These are phyloP conservation scores for Neoarius graeffei DNA, from an alignment of 2,113 vertebrate genomes.

Conservation along the genomic window DNA sequence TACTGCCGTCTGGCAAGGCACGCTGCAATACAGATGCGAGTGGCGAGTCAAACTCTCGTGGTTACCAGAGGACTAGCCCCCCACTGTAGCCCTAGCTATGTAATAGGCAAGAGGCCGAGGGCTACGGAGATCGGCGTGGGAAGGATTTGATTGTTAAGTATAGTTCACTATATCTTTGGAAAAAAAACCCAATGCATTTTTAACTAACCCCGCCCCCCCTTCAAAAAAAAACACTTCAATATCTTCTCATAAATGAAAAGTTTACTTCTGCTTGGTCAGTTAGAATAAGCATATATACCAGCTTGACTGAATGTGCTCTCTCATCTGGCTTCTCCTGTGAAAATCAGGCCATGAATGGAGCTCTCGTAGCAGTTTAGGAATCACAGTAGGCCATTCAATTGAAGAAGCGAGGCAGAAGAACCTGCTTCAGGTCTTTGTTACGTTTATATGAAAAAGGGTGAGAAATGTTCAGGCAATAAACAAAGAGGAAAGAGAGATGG, in stretches of 20 bases:
- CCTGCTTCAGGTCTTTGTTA: not conserved
- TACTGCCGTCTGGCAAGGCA: too few relatives aligned
- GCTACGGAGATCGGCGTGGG: too few relatives aligned
- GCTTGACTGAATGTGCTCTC: not conserved
- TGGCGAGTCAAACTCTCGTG: too few relatives aligned
- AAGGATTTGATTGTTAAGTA: not conserved
- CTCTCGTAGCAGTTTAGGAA: constrained; percentile 23
- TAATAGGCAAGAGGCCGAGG: too few relatives aligned
- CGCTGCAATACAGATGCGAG: too few relatives aligned
- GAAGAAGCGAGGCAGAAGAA: not conserved
- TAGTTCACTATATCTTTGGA: not conserved
- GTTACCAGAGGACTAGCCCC: too few relatives aligned
- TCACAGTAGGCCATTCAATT: constrained; percentile 26
- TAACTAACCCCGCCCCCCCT: not conserved
- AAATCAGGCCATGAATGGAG: constrained; percentile 32
- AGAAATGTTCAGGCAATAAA: not conserved
- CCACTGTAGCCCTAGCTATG: too few relatives aligned
- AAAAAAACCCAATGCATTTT: not conserved
- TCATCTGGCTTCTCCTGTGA: constrained; percentile 24
- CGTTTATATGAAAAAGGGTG: not conserved
- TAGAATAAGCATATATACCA: not conserved
- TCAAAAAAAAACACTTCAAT: not conserved
- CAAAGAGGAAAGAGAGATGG: not conserved
- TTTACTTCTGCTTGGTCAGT: not conserved
- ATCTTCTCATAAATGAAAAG: not conserved